Percentiles rank a stretch among this genome's conserved stretches.
These are phyloP conservation scores for Cyprinodon brontotheroides DNA, from an alignment of 2,113 vertebrate species.

Conservation along the genomic window DNA sequence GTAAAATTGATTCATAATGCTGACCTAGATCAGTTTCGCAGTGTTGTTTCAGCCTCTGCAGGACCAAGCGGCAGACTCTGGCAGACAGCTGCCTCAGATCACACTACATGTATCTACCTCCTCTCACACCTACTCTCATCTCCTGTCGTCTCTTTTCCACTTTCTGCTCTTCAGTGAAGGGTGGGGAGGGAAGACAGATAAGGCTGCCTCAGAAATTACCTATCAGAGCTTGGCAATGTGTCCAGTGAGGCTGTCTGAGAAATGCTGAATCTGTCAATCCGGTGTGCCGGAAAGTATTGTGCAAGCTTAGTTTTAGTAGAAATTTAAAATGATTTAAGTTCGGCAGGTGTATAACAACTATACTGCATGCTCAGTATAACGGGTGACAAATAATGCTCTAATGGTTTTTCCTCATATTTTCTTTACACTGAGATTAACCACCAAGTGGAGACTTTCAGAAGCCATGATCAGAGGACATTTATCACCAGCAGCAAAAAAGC, in stretches of 20 bases:
- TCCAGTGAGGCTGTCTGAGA: conserved; percentile 51
- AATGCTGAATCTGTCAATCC: conserved; percentile 63
- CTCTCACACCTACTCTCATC: conserved; percentile 59
- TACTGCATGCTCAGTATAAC: conserved; percentile 23
- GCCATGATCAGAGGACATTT: conserved; percentile 41
- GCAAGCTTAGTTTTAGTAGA: conserved; percentile 51
- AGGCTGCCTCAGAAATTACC: conserved; percentile 69
- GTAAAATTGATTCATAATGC: conserved; percentile 6
- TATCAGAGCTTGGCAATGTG: conserved; percentile 59
- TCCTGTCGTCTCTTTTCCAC: conserved; percentile 54
- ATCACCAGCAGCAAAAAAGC: conserved; percentile 44
- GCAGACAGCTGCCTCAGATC: conserved; percentile 60
- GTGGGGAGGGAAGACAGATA: conserved; percentile 55
- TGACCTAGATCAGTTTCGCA: conserved; percentile 36
- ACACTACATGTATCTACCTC: conserved; percentile 59
- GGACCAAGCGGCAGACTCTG: conserved; percentile 49
- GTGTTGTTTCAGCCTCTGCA: conserved; percentile 39
- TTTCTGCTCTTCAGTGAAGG: conserved; percentile 43
- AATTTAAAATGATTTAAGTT: conserved; percentile 43
- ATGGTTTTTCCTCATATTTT: conserved; percentile 34
- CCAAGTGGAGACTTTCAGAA: conserved; percentile 41
- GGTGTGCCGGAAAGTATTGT: conserved; percentile 41
- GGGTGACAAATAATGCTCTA: conserved; percentile 44
- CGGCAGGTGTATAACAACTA: conserved; percentile 44
- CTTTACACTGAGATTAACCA: conserved; percentile 38